Evolutionary conservation across 2,797 vertebrate species (phyloP), one percentile per base, ranked within the genome.

Genomic region (Cryptoprocta ferox): DNA sequence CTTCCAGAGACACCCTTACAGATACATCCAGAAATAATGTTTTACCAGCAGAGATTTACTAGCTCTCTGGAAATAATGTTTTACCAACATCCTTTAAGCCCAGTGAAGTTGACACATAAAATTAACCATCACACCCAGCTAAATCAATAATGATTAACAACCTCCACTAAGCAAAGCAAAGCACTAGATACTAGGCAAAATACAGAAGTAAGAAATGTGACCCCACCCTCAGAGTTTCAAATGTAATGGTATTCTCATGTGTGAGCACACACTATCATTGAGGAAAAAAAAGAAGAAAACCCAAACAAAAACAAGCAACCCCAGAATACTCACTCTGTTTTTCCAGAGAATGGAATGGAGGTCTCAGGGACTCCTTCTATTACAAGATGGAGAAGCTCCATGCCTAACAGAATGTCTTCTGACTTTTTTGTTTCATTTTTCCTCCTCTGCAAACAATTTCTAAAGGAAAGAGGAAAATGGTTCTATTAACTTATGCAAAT

Each of bases 401-500:
- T 37, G 65, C 30, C 39, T 86, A 19, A 59, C 61, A 73, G 42
- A 89, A 48, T 37, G 59, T 30, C n/a, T n/a, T 86, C 68, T 79
- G 37, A 80, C 9, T 89, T 79, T 30, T 53, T 85, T n/a, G n/a
- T 88, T 84, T 89, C 19, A 14, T 85, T 86, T 35, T 70, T 59
- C 16, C 32, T 48, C 35, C 32, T 71, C n/a, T 63, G 15, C 4
- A 84, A 26, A 19, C 6, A 84, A 14, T 96, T 90, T 88, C 71
- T 84, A 94, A 86, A 53, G 39, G 28, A 76, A 75, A 94, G 84
- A 80, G 71, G 42, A 84, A 66, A 79, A 81, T 70, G 18, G 37
- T 85, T 87, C 87, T 79, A n/a, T 45, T 89, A 63, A 80, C 11
- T 80, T 92, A 78, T 13, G 96, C 89, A 95, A 83, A 11, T 86